A percentile compares a stretch with the other conserved stretches of the same genome.
Evolutionary conservation across 2,888 invertebrate species (phyloP).

Genomic region (Abscondita cerata): DNA sequence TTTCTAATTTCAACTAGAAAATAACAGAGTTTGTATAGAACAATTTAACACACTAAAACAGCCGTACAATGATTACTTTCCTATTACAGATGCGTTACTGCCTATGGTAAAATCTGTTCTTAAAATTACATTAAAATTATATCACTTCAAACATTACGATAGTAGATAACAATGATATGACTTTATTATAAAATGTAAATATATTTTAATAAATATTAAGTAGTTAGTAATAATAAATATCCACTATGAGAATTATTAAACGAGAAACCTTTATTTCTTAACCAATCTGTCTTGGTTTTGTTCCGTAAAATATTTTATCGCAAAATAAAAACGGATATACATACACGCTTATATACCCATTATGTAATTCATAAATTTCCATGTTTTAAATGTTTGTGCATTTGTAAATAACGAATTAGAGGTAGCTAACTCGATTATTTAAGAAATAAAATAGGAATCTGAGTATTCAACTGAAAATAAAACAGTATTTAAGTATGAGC

Average conservation of each 20-base stretch:
- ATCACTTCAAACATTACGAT: slow-evolving; percentile 30
- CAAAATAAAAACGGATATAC: no score
- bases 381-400: background rate
- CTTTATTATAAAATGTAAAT: slow-evolving; percentile 37
- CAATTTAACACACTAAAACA: slow-evolving; percentile 5
- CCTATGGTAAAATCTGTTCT: slow-evolving; percentile 22
- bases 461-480: slow-evolving; percentile 27
- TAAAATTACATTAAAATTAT: slow-evolving; percentile 29
- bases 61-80: slow-evolving; percentile 18
- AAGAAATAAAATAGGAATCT: slow-evolving; percentile 24
- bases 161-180: slow-evolving; percentile 38
- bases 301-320: background rate
- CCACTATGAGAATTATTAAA: slow-evolving; percentile 36
- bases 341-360: no score
- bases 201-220: slow-evolving; percentile 39
- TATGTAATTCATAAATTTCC: background rate
- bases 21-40: no score
- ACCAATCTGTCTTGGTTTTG: slow-evolving; percentile 33
- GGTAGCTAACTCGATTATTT: slow-evolving; percentile 12
- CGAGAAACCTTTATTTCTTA: slow-evolving; percentile 37
- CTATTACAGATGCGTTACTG: slow-evolving; percentile 16
- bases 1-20: background rate
- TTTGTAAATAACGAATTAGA: background rate
- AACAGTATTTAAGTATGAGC: slow-evolving; percentile 27
- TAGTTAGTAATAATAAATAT: slow-evolving; percentile 38